Percentiles rank a stretch among this genome's conserved stretches.
phyloP scores from a whole-genome alignment of 1,140 invertebrate species.

The Vanessa tameamea region DNA sequence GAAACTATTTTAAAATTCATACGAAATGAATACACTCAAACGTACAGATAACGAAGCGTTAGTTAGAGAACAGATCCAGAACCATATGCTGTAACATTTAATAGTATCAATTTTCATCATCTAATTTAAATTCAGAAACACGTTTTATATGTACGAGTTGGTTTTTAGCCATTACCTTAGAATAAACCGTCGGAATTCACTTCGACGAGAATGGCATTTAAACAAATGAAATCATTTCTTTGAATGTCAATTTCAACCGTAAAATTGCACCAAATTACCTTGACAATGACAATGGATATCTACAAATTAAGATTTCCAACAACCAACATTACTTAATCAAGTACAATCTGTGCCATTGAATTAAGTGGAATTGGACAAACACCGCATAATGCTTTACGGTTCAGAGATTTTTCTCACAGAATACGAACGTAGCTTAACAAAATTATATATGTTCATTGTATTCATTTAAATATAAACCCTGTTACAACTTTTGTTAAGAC shows the following conservation, averaged over 20 bases:
- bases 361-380: slow-evolving; percentile 44
- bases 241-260: slow-evolving; percentile 13
- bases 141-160: too few relatives aligned
- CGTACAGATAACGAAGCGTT: too few relatives aligned
- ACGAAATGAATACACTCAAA: too few relatives aligned
- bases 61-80: too few relatives aligned
- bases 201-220: not conserved
- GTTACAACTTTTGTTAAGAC: slow-evolving; percentile 24
- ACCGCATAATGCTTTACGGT: slow-evolving; percentile 48
- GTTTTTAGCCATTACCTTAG: too few relatives aligned
- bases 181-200: not conserved
- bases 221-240: not conserved
- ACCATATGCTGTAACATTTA: too few relatives aligned
- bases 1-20: too few relatives aligned
- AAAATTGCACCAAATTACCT: slow-evolving; percentile 38
- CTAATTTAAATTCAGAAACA: too few relatives aligned
- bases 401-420: slow-evolving; percentile 65
- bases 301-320: slow-evolving; percentile 46
- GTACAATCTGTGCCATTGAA: slow-evolving; percentile 36
- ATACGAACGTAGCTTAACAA: slow-evolving; percentile 21
- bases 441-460: slow-evolving; percentile 33
- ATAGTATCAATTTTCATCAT: too few relatives aligned
- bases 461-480: slow-evolving; percentile 39
- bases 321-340: slow-evolving; percentile 44
- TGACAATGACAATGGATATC: slow-evolving; percentile 43